Evolutionary conservation across 2,888 invertebrate species (phyloP), one percentile per base, ranked within the genome.

Genomic region (Labia minor): DNA sequence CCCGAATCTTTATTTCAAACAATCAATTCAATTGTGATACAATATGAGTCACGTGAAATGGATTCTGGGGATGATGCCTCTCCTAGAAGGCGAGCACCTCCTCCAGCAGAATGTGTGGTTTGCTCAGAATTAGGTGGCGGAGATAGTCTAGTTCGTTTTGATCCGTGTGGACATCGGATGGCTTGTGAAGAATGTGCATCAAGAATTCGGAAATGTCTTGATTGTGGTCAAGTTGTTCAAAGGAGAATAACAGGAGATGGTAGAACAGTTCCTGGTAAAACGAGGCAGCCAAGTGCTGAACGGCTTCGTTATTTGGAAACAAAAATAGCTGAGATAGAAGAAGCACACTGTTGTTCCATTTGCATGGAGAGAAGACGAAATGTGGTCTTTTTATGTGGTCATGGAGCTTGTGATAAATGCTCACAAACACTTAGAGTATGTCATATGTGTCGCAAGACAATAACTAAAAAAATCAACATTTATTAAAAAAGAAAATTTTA

Each of bases 311-410:
- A 85, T 73, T 78, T 90, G 66, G 90, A 90, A 75, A 86, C 86
- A 72, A 87, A 89, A 78, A 86, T 92, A 69, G 88, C 88, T 62
- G 92, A 92, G 78, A 86, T 92, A 71, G 93, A 93, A 76, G 92
- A 93, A 74, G 88, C 89, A 18, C 87, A 89, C 73, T 86, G 87
- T 75, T 93, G 93, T 74, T 86, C 89, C 67, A 92, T 93, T 72
- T 93, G 93, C 76, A 90, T 93, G 92, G 92, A 93, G 74, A 81
- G 90, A 37, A 83, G 85, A 69, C 81, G 88, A 37, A 90, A 90
- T 74, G 88, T 92, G 19, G 92, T 88, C 19, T 93, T 93, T 76
- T 80, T 92, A n/a, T 93, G 93, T 74, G 93, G 93, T 1, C 93
- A 93, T 74, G 88, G 88, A 19, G 88, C 92, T 14, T 93, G 93